These are phyloP conservation scores for Oryzias melastigma DNA, from an alignment of 2,113 vertebrate species.

Conservation along the genomic window DNA sequence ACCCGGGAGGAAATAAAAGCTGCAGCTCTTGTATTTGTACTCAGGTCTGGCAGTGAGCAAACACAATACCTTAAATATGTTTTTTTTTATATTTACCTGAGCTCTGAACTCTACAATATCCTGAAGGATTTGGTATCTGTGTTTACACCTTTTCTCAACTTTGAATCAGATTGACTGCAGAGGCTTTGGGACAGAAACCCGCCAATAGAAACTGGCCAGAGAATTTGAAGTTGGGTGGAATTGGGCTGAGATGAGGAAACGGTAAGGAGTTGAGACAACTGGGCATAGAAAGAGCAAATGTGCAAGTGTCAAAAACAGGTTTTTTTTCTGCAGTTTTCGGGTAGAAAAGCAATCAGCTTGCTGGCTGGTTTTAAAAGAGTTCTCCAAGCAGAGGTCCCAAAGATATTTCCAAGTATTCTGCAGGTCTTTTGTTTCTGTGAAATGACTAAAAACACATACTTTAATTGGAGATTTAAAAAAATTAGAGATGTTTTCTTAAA, in stretches of 20 bases:
- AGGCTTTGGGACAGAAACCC: slow-evolving; percentile 28
- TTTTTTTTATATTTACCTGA: slow-evolving; percentile 3
- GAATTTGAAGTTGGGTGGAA: slow-evolving; percentile 37
- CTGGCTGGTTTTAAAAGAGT: slow-evolving; percentile 56
- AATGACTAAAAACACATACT: no score
- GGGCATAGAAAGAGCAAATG: slow-evolving; percentile 29
- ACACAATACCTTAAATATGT: slow-evolving; percentile 15
- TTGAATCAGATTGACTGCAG: slow-evolving; percentile 25
- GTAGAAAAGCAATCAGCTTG: slow-evolving; percentile 59
- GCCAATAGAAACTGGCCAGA: slow-evolving; percentile 18
- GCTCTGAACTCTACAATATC: slow-evolving; percentile 10
- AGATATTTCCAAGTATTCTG: slow-evolving; percentile 41
- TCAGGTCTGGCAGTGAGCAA: slow-evolving; percentile 9
- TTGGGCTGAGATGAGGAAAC: slow-evolving; percentile 55
- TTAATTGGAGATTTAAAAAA: no score
- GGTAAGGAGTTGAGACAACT: slow-evolving; percentile 44
- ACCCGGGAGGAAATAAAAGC: slow-evolving; percentile 11
- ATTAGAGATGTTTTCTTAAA: no score
- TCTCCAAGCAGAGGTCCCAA: slow-evolving; percentile 39
- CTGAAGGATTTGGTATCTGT: neutral
- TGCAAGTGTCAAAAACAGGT: slow-evolving; percentile 27
- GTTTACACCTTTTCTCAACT: slow-evolving; percentile 9
- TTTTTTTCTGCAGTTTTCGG: slow-evolving; percentile 47
- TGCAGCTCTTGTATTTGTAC: slow-evolving; percentile 13
- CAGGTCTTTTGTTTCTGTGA: slow-evolving; percentile 20